Percentiles rank a stretch among this genome's conserved stretches.
Evolutionary conservation across 1,140 invertebrate genomes (phyloP).

Genomic region (Aradophagus sp.): DNA sequence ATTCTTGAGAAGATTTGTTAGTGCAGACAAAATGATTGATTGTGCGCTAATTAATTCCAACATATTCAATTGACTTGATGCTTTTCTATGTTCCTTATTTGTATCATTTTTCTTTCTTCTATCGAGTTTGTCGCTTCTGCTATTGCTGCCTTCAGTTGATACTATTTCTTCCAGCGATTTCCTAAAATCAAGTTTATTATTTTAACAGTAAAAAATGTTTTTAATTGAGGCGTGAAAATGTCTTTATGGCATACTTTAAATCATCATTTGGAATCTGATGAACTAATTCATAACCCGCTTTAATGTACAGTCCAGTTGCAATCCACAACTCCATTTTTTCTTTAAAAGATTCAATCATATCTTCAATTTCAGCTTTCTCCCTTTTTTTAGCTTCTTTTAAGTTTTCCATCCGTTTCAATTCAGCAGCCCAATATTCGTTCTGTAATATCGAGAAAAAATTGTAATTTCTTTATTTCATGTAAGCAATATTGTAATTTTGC

Average conservation of each 20-base stretch:
- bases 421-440: slow-evolving; percentile 67
- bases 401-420: slow-evolving; percentile 55
- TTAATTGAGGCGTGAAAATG: background rate
- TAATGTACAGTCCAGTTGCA: slow-evolving; percentile 64
- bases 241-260: slow-evolving; percentile 53
- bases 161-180: background rate
- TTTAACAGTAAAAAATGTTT: background rate
- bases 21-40: background rate
- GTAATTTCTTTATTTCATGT: too few relatives aligned
- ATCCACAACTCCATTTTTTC: slow-evolving; percentile 69
- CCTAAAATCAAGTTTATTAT: background rate
- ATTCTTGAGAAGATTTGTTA: slow-evolving; percentile 10
- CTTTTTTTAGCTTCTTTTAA: slow-evolving; percentile 19
- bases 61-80: too few relatives aligned
- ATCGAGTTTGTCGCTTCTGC: background rate
- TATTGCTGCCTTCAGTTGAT: background rate
- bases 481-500: too few relatives aligned
- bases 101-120: background rate
- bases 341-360: slow-evolving; percentile 53
- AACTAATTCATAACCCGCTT: slow-evolving; percentile 58
- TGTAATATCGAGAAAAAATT: slow-evolving; percentile 17
- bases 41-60: slow-evolving; percentile 1
- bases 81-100: background rate
- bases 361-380: slow-evolving; percentile 32
- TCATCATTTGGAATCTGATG: slow-evolving; percentile 62